Evolutionary conservation across 2,797 vertebrate genomes (phyloP), one percentile per base, ranked within the genome.

Genomic region (Acridotheres tristis): DNA sequence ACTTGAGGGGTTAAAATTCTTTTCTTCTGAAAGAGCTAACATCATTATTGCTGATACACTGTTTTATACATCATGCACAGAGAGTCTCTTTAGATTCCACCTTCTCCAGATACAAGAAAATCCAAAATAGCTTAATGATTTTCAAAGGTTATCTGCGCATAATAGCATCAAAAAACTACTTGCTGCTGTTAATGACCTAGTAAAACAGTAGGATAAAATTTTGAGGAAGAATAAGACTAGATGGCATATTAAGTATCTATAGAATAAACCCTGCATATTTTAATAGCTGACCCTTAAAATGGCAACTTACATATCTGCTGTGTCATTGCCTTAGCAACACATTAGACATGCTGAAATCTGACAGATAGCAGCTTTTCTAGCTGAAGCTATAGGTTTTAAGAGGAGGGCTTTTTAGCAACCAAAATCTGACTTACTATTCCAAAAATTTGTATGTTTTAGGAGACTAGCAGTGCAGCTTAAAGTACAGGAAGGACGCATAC

Each of bases 221-320:
- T n/a, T 62, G 42, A 45, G 38, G 79, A 79, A 32, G n/a, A 78
- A 20, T 11, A 51, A 82, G 65, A 14, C 8, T 21, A 89, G 69
- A 50, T 63, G 32, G 23, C 34, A 34, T 10, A 13, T 27, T 36
- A 57, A 76, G 32, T 19, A 47, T 23, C 34, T 73, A 29, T 36
- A 57, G 76, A 67, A 79, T 4, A 82, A 4, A 67, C 10, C 4
- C 63, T 27, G 59, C 5, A 0, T 76, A 80, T 86, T 88, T 90
- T 86, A 93, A 61, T 63, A 77, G 47, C 57, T 94, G 83, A 96
- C 88, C 88, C 77, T 91, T 94, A 96, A 95, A 94, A 97, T 93
- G 88, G 94, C 95, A 96, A 82, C 94, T 94, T 38, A 2, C 85
- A 54, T 80, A 94, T 94, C 85, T 96, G 96, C 96, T 96, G 94